Conservation (phyloP, 2,888 invertebrate species). For the Leptinotarsa haldemani region DNA sequence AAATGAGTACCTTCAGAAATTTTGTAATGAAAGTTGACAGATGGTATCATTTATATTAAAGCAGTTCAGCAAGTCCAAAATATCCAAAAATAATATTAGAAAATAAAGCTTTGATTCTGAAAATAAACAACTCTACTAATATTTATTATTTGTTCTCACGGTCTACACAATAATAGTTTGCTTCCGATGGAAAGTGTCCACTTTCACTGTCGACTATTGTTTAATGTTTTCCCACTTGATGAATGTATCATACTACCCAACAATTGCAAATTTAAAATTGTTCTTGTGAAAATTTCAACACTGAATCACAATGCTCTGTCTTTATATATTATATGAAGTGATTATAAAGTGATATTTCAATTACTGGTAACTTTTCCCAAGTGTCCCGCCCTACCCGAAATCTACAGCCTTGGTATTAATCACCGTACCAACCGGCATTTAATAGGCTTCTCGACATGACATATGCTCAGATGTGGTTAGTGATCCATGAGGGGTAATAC, state of each 20-base stretch:
- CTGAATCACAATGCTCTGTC: background rate
- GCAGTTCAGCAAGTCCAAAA: no score
- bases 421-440: conserved; percentile 50
- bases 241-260: background rate
- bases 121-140: no score
- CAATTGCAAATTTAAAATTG: background rate
- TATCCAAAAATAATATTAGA: no score
- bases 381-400: background rate
- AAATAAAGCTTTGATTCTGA: no score
- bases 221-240: background rate
- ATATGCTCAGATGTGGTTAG: conserved; percentile 55
- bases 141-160: no score
- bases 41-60: no score
- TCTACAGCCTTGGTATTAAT: conserved; percentile 26
- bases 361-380: background rate
- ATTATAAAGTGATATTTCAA: background rate
- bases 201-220: background rate
- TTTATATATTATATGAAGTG: background rate
- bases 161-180: no score
- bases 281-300: background rate
- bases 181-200: background rate
- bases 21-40: no score
- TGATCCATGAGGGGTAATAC: conserved; percentile 49
- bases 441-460: conserved; percentile 54
- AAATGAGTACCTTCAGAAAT: no score